Evolutionary conservation across 1,140 invertebrate species (phyloP).

Genomic region (Ylistrum balloti): DNA sequence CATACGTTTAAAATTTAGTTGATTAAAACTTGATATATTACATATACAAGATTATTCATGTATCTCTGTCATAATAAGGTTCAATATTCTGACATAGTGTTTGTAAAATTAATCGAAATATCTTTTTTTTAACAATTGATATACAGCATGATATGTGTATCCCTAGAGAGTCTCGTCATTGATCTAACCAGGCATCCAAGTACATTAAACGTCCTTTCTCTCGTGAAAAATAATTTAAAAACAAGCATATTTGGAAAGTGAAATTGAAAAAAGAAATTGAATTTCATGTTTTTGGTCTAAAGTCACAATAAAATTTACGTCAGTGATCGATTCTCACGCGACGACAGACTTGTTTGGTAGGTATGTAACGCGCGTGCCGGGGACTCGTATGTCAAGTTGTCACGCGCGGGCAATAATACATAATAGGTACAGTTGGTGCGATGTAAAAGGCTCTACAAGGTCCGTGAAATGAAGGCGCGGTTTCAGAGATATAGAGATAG

Average conservation of each 20-base stretch:
- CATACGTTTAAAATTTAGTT: no score
- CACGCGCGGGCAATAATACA: background rate
- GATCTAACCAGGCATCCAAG: background rate
- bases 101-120: background rate
- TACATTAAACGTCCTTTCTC: background rate
- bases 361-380: background rate
- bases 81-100: background rate
- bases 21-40: no score
- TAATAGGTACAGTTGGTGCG: conserved; percentile 8
- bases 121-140: background rate
- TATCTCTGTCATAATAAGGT: background rate
- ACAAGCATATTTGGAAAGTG: conserved; percentile 25
- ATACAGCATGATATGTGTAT: background rate
- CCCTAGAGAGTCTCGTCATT: background rate
- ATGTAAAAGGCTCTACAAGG: background rate
- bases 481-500: background rate
- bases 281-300: conserved; percentile 14
- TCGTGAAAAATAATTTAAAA: conserved; percentile 4
- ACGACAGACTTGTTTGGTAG: background rate
- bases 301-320: background rate
- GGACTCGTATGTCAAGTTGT: background rate
- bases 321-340: background rate
- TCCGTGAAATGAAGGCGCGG: background rate
- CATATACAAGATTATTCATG: background rate
- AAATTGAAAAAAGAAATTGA: conserved; percentile 40